Conservation (phyloP, 1,140 invertebrate species). For the Atta cephalotes region DNA sequence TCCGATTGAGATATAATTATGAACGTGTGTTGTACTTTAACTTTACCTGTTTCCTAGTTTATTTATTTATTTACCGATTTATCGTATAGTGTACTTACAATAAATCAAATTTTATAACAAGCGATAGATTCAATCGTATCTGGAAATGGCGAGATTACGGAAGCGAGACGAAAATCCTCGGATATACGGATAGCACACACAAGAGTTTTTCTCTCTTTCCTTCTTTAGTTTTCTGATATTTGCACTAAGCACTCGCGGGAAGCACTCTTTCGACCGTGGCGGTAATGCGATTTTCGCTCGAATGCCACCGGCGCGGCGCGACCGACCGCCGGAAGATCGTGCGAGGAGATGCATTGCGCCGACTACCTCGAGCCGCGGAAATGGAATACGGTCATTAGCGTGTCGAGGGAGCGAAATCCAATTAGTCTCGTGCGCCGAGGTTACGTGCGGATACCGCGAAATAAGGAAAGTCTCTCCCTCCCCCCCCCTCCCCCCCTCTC, state of each 20-base stretch:
- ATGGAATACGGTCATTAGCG: constrained; percentile 76
- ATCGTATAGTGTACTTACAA: not conserved
- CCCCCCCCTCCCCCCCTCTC: too few species aligned
- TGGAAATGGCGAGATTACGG: constrained; percentile 23
- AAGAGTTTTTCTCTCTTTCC: not conserved
- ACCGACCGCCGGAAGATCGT: constrained; percentile 69
- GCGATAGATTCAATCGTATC: constrained; percentile 41
- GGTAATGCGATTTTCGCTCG: constrained; percentile 72
- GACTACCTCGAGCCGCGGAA: constrained; percentile 71
- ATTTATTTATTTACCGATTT: constrained; percentile 38
- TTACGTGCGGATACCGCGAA: constrained; percentile 66
- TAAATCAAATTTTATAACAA: constrained; percentile 10
- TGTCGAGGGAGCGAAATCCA: constrained; percentile 72
- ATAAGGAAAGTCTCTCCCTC: constrained; percentile 32
- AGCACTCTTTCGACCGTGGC: constrained; percentile 66
- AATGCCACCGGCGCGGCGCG: constrained; percentile 37
- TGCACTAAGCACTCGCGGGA: constrained; percentile 49
- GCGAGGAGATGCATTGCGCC: constrained; percentile 71
- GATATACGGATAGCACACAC: not conserved
- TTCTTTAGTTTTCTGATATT: constrained; percentile 14
- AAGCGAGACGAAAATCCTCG: not conserved
- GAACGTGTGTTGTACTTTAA: not conserved
- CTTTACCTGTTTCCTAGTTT: not conserved
- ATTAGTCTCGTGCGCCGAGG: constrained; percentile 73
- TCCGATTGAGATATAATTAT: not conserved